A percentile compares a stretch with the other conserved stretches of the same genome.
Evolutionary conservation across 2,797 vertebrate genomes (phyloP).

Genomic region (Falco novaeseelandiae): DNA sequence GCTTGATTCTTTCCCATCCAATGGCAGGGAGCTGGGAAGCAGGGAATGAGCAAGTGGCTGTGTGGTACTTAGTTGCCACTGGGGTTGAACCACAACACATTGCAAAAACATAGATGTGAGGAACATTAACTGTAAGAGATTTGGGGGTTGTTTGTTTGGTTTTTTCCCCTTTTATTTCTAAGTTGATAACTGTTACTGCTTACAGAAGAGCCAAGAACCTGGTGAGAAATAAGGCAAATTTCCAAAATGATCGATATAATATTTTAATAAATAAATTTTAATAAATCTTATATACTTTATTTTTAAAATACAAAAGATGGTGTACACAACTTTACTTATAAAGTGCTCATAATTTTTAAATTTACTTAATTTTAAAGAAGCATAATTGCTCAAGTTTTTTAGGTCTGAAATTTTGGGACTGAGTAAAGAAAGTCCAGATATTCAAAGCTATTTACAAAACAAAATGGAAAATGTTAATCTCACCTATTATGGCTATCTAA

Average conservation of each 20-base stretch:
- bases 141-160: rapidly evolving
- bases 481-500: not conserved
- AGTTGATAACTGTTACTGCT: not conserved
- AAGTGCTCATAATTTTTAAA: not conserved
- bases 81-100: too few relatives aligned
- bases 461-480: not conserved
- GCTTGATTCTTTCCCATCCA: too few relatives aligned
- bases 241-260: not conserved
- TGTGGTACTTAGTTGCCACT: too few relatives aligned
- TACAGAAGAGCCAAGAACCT: not conserved
- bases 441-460: not conserved
- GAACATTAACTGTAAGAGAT: not conserved
- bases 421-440: not conserved
- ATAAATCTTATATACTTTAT: not conserved
- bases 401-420: not conserved
- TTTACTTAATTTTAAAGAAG: not conserved
- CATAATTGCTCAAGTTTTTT: not conserved
- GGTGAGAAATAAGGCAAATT: not conserved
- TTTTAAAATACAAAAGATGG: not conserved
- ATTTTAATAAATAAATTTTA: too few relatives aligned
- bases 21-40: too few relatives aligned
- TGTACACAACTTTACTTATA: not conserved
- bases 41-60: too few relatives aligned
- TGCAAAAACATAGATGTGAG: not conserved
- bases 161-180: not conserved